Base-by-base conservation (phyloP, 2,113 vertebrate genomes). In the Menura novaehollandiae region DNA sequence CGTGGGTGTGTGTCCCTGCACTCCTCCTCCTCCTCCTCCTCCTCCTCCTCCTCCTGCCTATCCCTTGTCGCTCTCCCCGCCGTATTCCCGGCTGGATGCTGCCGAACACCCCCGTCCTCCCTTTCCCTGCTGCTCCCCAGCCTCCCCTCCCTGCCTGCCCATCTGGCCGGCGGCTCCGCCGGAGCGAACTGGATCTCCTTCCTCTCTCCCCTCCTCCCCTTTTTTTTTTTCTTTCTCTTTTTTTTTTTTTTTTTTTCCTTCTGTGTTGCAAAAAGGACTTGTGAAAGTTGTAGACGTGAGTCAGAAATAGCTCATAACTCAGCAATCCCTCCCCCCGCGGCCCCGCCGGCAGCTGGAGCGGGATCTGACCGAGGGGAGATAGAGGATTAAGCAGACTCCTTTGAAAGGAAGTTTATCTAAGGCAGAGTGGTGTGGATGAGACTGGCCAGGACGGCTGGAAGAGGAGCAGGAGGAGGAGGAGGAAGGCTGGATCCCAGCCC, bases 371-470 rank as follows among this genome's bases (percentile, higher is more conserved):
- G 89, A 96, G 77, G 91, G 97, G 96, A 97, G 95, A 91, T 84
- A 86, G 64, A 85, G 97, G 98, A 98, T 97, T 98, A 98, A 95
- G 93, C 72, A 94, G 96, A 10, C 89, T 85, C 91, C 97, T 98
- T 97, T 98, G 96, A 97, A 98, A 98, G 97, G 97, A 98, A 98
- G 97, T 98, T 98, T 98, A 97, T 98, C 97, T 97, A 97, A 97
- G 33, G 93, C 93, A 80, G 93, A 44, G 86, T 82, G 96, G 95
- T 96, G 97, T 96, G 96, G 90, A 26, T 87, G 84, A 96, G 88
- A 89, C 91, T 90, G 91, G 96, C 95, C 97, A 97, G 95, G 91
- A 95, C 86, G 33, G 77, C 82, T 74, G 85, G n/a, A 15, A 22
- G 33, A 44, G 37, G 91, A 77, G 85, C 27, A 64, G 32, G 66